Base-by-base conservation (phyloP, 2,113 vertebrate species). In the Charina bottae region DNA sequence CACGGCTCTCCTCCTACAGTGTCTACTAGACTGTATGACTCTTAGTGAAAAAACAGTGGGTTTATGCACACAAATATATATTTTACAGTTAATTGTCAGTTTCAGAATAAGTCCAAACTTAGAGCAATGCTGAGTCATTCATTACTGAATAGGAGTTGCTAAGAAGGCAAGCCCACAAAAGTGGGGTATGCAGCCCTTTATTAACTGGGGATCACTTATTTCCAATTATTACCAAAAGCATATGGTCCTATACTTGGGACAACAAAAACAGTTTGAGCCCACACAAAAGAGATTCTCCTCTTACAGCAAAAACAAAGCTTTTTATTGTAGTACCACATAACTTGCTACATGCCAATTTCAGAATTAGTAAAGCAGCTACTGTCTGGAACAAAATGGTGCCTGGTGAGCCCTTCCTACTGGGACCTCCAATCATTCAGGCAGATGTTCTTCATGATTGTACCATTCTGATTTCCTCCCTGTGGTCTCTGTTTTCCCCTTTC, bases 271-370 rank as follows among this genome's bases (percentile, higher is more conserved):
- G 92, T 92, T 91, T 49, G 0, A 49, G 49, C 93, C 94, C 92
- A 95, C 90, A 92, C 93, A 92, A 93, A 86, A 94, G 87, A 49
- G 42, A 95, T 6, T 68, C 91, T 95, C 94, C 92, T 11, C 90
- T 94, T 56, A 87, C 95, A 93, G 87, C 92, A 72, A 53, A 93
- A 89, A 91, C 89, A 93, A 94, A 92, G 94, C 89, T 49, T 78
- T 89, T 94, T 94, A 90, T 93, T 95, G 93, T 93, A 93, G 56
- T 83, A 95, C 94, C n/a, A 90, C 93, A 95, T 88, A 92, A 95
- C 19, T 56, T 88, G 84, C 78, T 92, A 93, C 85, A 78, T 95
- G 93, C 90, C 54, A 60, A 90, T 93, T 92, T 88, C 92, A 94
- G 90, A 88, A 91, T 90, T 90, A 1, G 0, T 62, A 54, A 0